Evolutionary conservation across 64 coral and sea anemone species (phyloP).

Genomic region (Stichodactyla helianthus): DNA sequence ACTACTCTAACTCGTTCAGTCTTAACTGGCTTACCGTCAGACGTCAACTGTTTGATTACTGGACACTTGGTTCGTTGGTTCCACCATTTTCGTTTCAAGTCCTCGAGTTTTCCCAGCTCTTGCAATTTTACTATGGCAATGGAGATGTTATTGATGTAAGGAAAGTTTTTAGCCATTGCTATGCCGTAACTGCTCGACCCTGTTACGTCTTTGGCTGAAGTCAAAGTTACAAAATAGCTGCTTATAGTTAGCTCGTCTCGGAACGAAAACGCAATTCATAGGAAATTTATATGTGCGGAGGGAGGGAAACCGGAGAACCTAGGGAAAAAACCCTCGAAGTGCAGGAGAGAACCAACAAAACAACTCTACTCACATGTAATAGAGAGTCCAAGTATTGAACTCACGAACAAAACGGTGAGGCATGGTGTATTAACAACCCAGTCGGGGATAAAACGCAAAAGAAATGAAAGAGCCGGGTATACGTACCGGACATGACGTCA

Average conservation of each 20-base stretch:
- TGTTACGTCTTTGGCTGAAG: slow-evolving; percentile 5
- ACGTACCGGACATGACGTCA: slow-evolving; percentile 12
- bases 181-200: slow-evolving; percentile 30
- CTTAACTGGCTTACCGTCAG: background rate
- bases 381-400: no score
- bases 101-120: background rate
- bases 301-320: no score
- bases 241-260: no score
- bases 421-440: no score
- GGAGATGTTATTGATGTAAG: slow-evolving; percentile 21
- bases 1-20: background rate
- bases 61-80: background rate
- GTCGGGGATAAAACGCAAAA: no score
- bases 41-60: background rate
- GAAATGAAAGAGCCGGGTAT: background rate
- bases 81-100: slow-evolving; percentile 22
- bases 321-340: no score
- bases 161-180: background rate
- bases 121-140: slow-evolving; percentile 13
- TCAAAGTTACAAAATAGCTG: background rate
- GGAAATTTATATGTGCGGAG: no score
- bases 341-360: no score
- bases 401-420: no score
- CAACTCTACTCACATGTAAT: no score
- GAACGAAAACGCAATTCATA: no score